Evolutionary conservation across 1,140 invertebrate species (phyloP).

Genomic region (Saccostrea glomerata): DNA sequence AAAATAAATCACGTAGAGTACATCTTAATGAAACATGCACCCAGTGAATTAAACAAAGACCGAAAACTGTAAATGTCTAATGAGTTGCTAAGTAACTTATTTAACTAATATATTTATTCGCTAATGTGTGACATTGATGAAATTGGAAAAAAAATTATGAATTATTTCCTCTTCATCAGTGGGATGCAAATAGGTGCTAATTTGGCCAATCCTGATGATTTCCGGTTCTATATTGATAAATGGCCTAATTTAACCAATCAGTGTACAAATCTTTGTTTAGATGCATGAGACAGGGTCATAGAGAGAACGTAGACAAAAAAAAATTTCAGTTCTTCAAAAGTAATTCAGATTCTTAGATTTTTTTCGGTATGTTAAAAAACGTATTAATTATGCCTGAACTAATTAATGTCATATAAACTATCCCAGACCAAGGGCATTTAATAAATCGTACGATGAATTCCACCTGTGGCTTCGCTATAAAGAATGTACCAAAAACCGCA

Average conservation of each 20-base stretch:
- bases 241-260: background rate
- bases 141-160: background rate
- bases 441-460: background rate
- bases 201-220: conserved; percentile 3
- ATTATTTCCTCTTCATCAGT: background rate
- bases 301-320: too few species aligned
- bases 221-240: background rate
- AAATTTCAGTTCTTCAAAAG: too few species aligned
- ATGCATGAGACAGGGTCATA: too few species aligned
- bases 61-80: too few species aligned
- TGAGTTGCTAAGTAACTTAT: too few species aligned
- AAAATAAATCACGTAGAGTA: too few species aligned
- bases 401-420: conserved; percentile 29
- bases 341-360: too few species aligned
- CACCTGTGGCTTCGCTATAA: background rate
- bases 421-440: background rate
- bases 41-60: too few species aligned
- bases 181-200: background rate
- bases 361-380: background rate
- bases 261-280: background rate
- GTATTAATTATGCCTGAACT: background rate
- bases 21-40: too few species aligned
- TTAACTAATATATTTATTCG: too few species aligned
- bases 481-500: background rate
- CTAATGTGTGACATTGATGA: too few species aligned